These are phyloP conservation scores for Drosophila sp. DNA, from an alignment of 1,140 invertebrate species.

Conservation along the genomic window DNA sequence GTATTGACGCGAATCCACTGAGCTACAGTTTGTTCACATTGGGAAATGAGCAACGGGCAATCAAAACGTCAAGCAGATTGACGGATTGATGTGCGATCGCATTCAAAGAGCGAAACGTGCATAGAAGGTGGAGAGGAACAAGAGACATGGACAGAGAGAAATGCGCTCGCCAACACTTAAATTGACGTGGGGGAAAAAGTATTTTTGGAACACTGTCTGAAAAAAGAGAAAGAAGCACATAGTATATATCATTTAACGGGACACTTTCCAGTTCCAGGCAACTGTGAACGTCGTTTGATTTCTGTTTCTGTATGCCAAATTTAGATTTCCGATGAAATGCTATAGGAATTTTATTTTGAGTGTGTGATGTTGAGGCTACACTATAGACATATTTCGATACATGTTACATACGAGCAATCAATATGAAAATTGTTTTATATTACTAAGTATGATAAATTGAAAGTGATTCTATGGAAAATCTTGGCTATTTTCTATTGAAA, in stretches of 20 bases:
- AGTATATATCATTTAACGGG: slow-evolving; percentile 17
- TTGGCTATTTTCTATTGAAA: slow-evolving; percentile 45
- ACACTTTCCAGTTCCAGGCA: slow-evolving; percentile 41
- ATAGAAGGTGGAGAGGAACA: background rate
- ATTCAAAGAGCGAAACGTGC: slow-evolving; percentile 23
- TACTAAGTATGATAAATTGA: background rate
- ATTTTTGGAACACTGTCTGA: slow-evolving; percentile 41
- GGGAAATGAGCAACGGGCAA: slow-evolving; percentile 53
- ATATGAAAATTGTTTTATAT: slow-evolving; percentile 4
- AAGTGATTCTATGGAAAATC: slow-evolving; percentile 15
- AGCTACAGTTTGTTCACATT: slow-evolving; percentile 11
- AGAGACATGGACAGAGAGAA: slow-evolving; percentile 3
- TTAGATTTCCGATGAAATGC: slow-evolving; percentile 26
- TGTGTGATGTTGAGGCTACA: slow-evolving; percentile 22
- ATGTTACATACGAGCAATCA: background rate
- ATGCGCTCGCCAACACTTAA: slow-evolving; percentile 24
- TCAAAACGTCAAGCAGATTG: slow-evolving; percentile 67
- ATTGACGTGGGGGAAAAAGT: slow-evolving; percentile 10
- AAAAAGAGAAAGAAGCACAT: slow-evolving; percentile 1
- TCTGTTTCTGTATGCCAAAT: slow-evolving; percentile 23
- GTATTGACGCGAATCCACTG: background rate
- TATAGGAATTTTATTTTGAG: slow-evolving; percentile 9
- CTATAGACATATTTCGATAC: background rate
- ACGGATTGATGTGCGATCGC: slow-evolving; percentile 62
- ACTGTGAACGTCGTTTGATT: slow-evolving; percentile 15